A percentile compares a stretch with the other conserved stretches of the same genome.
Evolutionary conservation across 2,113 vertebrate genomes (phyloP).

Genomic region (Thunnus maccoyii): DNA sequence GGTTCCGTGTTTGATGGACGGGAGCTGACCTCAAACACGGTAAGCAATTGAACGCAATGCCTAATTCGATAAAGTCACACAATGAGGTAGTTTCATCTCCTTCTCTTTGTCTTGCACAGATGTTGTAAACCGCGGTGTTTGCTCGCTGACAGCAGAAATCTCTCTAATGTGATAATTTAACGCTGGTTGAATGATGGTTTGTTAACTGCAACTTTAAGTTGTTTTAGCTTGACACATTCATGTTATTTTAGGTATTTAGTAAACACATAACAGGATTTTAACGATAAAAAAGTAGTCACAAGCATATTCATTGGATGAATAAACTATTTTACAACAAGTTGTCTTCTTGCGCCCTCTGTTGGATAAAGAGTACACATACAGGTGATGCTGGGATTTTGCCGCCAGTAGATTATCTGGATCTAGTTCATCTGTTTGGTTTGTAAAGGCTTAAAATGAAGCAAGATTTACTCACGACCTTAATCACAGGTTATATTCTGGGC

Average conservation of each 20-base stretch:
- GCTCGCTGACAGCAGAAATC: not conserved
- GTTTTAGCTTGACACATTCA: too few relatives aligned
- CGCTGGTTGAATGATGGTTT: too few relatives aligned
- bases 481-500: too few relatives aligned
- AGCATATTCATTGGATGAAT: not conserved
- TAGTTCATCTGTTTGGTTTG: too few relatives aligned
- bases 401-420: not conserved
- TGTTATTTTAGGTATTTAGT: not conserved
- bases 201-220: not conserved
- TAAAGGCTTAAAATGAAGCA: too few relatives aligned
- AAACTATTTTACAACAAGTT: not conserved
- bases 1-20: not conserved
- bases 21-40: not conserved
- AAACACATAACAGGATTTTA: not conserved
- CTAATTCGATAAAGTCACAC: not conserved
- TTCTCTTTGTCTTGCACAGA: not conserved
- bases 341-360: not conserved
- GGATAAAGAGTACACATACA: not conserved
- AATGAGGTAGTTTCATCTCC: accelerated
- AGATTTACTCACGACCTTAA: too few relatives aligned
- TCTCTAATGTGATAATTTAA: too few relatives aligned
- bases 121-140: not conserved
- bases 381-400: not conserved
- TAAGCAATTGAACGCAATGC: not conserved
- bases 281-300: not conserved